phyloP scores from a whole-genome alignment of 1,140 invertebrate genomes.

The Drosophila teissieri region DNA sequence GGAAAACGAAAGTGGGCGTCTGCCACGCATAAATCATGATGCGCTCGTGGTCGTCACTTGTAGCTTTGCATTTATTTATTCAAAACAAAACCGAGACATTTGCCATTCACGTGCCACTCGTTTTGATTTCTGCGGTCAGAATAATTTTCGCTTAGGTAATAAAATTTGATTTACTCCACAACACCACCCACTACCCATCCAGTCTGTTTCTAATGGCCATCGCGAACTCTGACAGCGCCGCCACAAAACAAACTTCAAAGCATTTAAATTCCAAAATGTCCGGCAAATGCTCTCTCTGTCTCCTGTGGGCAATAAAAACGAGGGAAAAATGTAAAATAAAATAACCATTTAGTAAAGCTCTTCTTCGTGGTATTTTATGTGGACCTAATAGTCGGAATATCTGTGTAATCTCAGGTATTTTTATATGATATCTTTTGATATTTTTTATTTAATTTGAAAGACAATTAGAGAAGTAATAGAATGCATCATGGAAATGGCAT shows the following conservation, averaged over 20 bases:
- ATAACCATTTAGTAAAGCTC: not conserved
- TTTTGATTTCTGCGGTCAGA: slow-evolving; percentile 66
- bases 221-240: slow-evolving; percentile 16
- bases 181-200: slow-evolving; percentile 8
- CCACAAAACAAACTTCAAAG: slow-evolving; percentile 39
- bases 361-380: not conserved
- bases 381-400: not conserved
- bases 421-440: no score
- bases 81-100: slow-evolving; percentile 12
- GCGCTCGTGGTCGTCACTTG: slow-evolving; percentile 46
- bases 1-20: slow-evolving; percentile 4
- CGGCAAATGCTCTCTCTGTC: not conserved
- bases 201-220: slow-evolving; percentile 59
- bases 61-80: slow-evolving; percentile 68
- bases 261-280: slow-evolving; percentile 34
- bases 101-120: slow-evolving; percentile 40
- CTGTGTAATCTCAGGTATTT: no score
- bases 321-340: not conserved
- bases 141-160: slow-evolving; percentile 79
- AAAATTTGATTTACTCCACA: slow-evolving; percentile 71
- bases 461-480: no score
- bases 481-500: no score
- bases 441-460: no score
- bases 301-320: not conserved
- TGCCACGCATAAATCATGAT: slow-evolving; percentile 61